Percentiles rank a stretch among this genome's conserved stretches.
These are phyloP conservation scores for Ceryle rudis DNA, from an alignment of 2,797 vertebrate species.

Conservation along the genomic window DNA sequence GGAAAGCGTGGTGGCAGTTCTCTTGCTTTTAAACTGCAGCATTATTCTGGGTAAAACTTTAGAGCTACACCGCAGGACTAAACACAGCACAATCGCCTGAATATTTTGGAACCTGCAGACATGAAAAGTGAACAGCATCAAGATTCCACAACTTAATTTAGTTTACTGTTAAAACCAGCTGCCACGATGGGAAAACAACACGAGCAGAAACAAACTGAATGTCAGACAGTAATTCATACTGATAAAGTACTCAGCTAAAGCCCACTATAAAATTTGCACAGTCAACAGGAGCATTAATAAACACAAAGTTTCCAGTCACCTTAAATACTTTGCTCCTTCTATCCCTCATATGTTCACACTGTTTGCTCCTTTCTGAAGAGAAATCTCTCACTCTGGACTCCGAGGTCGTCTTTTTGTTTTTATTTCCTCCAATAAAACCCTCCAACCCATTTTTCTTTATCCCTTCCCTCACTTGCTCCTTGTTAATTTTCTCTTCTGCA, in stretches of 20 bases:
- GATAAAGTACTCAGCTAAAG: background rate
- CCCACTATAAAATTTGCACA: background rate
- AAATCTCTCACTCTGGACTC: background rate
- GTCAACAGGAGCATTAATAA: background rate
- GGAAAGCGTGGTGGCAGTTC: background rate
- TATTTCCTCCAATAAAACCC: background rate
- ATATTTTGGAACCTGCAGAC: background rate
- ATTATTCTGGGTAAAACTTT: background rate
- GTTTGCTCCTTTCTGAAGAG: background rate
- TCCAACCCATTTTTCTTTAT: background rate
- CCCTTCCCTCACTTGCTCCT: background rate
- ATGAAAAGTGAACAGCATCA: background rate
- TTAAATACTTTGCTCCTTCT: background rate
- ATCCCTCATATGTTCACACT: background rate
- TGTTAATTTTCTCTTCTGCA: background rate
- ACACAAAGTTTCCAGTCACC: background rate
- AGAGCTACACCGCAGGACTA: background rate
- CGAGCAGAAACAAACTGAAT: background rate
- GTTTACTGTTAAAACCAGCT: background rate
- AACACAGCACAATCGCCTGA: background rate
- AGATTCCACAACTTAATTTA: background rate
- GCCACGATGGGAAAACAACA: background rate
- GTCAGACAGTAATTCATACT: background rate
- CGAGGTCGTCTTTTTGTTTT: background rate
- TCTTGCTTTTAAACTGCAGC: background rate